A percentile compares a stretch with the other conserved stretches of the same genome.
Evolutionary conservation across 2,797 vertebrate genomes (phyloP).

Genomic region (Austrolebias charrua): DNA sequence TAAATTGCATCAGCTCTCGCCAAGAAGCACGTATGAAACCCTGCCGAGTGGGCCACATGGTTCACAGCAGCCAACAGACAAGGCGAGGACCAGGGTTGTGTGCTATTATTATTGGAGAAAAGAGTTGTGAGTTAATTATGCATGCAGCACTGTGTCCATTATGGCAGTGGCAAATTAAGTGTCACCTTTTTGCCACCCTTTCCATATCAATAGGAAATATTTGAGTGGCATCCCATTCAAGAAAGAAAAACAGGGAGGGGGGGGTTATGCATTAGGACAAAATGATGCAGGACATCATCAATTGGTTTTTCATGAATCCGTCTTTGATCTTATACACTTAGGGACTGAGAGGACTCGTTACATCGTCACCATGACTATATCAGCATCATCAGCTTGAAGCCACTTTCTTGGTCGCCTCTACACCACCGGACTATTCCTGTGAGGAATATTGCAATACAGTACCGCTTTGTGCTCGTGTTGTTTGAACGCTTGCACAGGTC

Average conservation of each 20-base stretch:
- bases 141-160: slow-evolving; percentile 63
- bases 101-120: slow-evolving; percentile 46
- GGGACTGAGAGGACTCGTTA: slow-evolving; percentile 1
- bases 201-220: slow-evolving; percentile 36
- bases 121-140: slow-evolving; percentile 69
- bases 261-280: slow-evolving; percentile 32
- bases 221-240: slow-evolving; percentile 34
- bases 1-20: slow-evolving; percentile 2
- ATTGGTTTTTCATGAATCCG: slow-evolving; percentile 22
- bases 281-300: slow-evolving; percentile 28
- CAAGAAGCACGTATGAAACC: background rate
- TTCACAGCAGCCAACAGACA: slow-evolving; percentile 24
- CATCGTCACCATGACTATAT: slow-evolving; percentile 22
- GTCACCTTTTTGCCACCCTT: slow-evolving; percentile 51
- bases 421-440: slow-evolving; percentile 24
- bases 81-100: slow-evolving; percentile 39
- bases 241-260: slow-evolving; percentile 15
- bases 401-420: slow-evolving; percentile 11
- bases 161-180: slow-evolving; percentile 64
- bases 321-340: slow-evolving; percentile 34
- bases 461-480: slow-evolving; percentile 53
- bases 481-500: slow-evolving; percentile 53
- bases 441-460: slow-evolving; percentile 56
- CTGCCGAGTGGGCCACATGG: background rate
- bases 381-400: slow-evolving; percentile 18